phyloP scores from a whole-genome alignment of 2,888 invertebrate genomes.

The Myopa testacea region DNA sequence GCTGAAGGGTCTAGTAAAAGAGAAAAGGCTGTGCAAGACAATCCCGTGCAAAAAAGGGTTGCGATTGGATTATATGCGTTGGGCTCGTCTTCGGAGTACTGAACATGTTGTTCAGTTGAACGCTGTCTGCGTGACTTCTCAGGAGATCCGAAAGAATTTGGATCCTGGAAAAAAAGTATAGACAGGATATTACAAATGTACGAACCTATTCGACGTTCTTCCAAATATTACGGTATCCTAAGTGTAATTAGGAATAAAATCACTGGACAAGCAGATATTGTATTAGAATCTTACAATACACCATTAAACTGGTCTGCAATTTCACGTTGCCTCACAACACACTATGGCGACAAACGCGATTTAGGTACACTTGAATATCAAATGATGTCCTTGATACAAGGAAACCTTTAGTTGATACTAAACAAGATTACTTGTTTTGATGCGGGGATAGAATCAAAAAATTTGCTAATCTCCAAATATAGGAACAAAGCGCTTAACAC shows the following conservation, averaged over 20 bases:
- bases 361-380: constrained; percentile 46
- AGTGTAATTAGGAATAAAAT: constrained; percentile 38
- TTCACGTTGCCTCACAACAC: constrained; percentile 33
- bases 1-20: too few relatives aligned
- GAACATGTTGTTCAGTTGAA: constrained; percentile 26
- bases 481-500: constrained; percentile 47
- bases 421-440: constrained; percentile 47
- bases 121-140: constrained; percentile 37
- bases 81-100: too few relatives aligned
- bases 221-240: constrained; percentile 40
- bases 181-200: constrained; percentile 38
- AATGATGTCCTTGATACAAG: constrained; percentile 41
- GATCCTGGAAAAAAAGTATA: constrained; percentile 35
- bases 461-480: constrained; percentile 38
- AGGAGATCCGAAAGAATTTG: constrained; percentile 39
- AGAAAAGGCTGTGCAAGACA: too few relatives aligned
- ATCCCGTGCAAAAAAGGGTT: too few relatives aligned
- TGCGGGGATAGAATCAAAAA: constrained; percentile 35
- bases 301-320: constrained; percentile 44
- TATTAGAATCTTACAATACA: constrained; percentile 27
- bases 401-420: constrained; percentile 42
- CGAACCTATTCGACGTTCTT: constrained; percentile 21
- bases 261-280: constrained; percentile 29
- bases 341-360: constrained; percentile 47
- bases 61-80: too few relatives aligned